Percentiles rank a stretch among this genome's conserved stretches.
These are phyloP conservation scores for Drosophila parthenogenetica DNA, from an alignment of 2,888 invertebrate genomes.

Conservation along the genomic window DNA sequence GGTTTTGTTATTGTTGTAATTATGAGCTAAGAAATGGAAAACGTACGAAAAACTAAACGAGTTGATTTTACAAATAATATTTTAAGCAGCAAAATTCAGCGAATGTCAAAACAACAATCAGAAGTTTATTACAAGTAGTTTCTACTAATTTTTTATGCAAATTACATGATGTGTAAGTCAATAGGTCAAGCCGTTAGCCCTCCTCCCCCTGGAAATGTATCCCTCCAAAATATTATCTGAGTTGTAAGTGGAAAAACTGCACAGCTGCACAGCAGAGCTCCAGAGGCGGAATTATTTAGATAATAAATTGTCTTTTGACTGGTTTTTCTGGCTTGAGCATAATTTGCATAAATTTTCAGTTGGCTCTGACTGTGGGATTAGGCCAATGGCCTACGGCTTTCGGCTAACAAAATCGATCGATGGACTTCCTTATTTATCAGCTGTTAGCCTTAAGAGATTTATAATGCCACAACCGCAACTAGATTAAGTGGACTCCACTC, in stretches of 20 bases:
- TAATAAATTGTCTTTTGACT: slow-evolving; percentile 73
- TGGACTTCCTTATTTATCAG: slow-evolving; percentile 69
- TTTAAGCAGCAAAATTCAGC: slow-evolving; percentile 14
- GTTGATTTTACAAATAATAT: slow-evolving; percentile 7
- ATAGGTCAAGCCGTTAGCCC: slow-evolving; percentile 63
- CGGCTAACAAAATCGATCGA: background rate
- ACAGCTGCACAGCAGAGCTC: slow-evolving; percentile 36
- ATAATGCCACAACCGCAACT: slow-evolving; percentile 39
- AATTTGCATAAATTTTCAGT: slow-evolving; percentile 70
- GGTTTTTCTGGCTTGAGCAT: slow-evolving; percentile 67
- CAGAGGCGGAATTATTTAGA: slow-evolving; percentile 75
- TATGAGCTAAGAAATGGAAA: slow-evolving; percentile 52
- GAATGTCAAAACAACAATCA: slow-evolving; percentile 32
- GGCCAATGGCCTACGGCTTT: slow-evolving; percentile 38
- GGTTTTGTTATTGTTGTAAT: slow-evolving; percentile 65
- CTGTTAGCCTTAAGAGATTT: slow-evolving; percentile 32
- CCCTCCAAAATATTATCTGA: background rate
- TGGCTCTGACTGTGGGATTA: slow-evolving; percentile 48
- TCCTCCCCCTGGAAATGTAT: slow-evolving; percentile 40
- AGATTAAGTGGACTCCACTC: slow-evolving; percentile 48
- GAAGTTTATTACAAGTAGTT: slow-evolving; percentile 12
- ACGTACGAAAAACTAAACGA: slow-evolving; percentile 2
- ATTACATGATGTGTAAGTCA: slow-evolving; percentile 66
- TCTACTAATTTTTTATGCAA: slow-evolving; percentile 40
- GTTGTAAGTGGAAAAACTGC: slow-evolving; percentile 4